These are phyloP conservation scores for Catamblyrhynchus diadema DNA, from an alignment of 2,797 vertebrate genomes.

Conservation along the genomic window DNA sequence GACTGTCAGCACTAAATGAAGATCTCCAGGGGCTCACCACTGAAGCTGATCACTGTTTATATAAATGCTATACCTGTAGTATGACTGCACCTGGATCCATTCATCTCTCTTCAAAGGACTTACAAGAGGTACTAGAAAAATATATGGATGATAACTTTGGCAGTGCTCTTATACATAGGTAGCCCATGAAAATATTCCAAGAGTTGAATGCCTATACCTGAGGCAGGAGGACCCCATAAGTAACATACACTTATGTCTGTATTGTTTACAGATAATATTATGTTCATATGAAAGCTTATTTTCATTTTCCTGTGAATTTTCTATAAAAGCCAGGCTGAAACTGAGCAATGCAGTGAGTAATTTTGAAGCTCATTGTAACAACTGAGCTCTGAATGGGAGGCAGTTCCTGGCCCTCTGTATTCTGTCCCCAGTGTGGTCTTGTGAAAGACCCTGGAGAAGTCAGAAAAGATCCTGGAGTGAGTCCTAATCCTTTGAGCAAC, in stretches of 20 bases:
- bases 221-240: neutral
- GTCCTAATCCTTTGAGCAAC: neutral
- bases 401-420: neutral
- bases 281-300: neutral
- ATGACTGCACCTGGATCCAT: neutral
- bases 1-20: neutral
- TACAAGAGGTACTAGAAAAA: neutral
- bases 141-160: neutral
- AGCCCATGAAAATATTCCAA: neutral
- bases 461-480: neutral
- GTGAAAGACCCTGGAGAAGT: neutral
- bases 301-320: neutral
- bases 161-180: neutral
- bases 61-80: neutral
- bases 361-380: neutral
- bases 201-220: neutral
- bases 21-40: neutral
- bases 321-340: neutral
- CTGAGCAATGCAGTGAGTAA: neutral
- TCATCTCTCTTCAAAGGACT: neutral
- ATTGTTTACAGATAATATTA: neutral
- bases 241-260: neutral
- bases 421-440: neutral
- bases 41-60: neutral
- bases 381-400: neutral